Percentiles rank a stretch among this genome's conserved stretches.
These are phyloP conservation scores for Sympetrum striolatum DNA, from an alignment of 2,888 invertebrate genomes.

Conservation along the genomic window DNA sequence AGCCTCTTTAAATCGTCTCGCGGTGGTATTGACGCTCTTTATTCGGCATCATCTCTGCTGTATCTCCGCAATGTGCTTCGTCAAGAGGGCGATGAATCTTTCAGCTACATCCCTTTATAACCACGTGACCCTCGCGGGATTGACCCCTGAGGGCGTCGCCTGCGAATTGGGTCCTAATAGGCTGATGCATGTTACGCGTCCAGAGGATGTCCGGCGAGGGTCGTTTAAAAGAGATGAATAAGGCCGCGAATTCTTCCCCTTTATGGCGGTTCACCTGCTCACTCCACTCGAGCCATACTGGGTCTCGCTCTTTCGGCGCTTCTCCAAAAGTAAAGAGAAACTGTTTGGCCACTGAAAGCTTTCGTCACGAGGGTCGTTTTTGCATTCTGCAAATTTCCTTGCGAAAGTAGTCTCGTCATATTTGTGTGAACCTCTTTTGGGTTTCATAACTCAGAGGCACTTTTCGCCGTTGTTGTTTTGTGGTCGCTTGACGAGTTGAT, in stretches of 20 bases:
- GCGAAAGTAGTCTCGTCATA: too few species aligned
- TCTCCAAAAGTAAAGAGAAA: neutral
- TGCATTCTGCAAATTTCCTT: too few species aligned
- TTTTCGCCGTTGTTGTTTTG: too few species aligned
- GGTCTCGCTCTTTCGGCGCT: neutral
- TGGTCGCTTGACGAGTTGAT: too few species aligned
- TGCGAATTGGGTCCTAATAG: neutral
- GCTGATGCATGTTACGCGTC: neutral
- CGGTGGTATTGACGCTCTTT: neutral
- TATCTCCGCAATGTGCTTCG: neutral
- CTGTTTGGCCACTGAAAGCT: neutral
- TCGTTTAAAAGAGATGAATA: neutral
- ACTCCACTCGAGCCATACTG: neutral
- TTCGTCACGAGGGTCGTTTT: neutral
- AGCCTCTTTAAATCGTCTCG: too few species aligned
- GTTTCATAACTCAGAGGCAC: too few species aligned
- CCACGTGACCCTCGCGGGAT: neutral
- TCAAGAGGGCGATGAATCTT: neutral
- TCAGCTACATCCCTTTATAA: neutral
- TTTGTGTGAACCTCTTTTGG: too few species aligned
- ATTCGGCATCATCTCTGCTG: neutral
- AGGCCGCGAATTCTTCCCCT: neutral
- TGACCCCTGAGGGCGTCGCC: neutral
- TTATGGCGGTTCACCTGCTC: neutral
- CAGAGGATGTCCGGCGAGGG: neutral